Conservation (phyloP, 2,113 vertebrate genomes). For the Rhea americana region DNA sequence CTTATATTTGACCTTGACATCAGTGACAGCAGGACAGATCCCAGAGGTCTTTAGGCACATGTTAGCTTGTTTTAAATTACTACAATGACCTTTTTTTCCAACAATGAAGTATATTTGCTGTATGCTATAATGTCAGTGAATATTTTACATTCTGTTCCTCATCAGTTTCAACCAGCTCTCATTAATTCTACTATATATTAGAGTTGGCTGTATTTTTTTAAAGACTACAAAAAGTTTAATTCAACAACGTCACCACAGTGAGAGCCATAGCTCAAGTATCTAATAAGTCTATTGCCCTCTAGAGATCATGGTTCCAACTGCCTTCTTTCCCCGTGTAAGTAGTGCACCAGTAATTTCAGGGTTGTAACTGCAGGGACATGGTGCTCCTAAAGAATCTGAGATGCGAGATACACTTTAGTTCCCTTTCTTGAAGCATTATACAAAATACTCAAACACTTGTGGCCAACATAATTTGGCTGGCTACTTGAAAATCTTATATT, state of each 20-base stretch:
- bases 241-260: neutral
- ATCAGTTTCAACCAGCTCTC: neutral
- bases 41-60: neutral
- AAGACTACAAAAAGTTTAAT: neutral
- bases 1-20: conserved; percentile 25
- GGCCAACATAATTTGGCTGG: neutral
- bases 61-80: neutral
- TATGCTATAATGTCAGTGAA: neutral
- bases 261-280: neutral
- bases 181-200: neutral
- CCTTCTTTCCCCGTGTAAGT: neutral
- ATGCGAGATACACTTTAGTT: neutral
- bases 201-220: neutral
- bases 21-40: neutral
- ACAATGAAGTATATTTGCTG: neutral
- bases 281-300: neutral
- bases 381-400: neutral
- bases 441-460: neutral
- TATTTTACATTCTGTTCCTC: neutral
- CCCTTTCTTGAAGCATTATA: neutral
- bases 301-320: neutral
- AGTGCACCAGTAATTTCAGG: neutral
- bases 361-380: neutral
- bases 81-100: neutral
- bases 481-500: neutral